Evolutionary conservation across 2,888 invertebrate species (phyloP), one percentile per base, ranked within the genome.

Genomic region (Galeopsomyia nigrocyanea): DNA sequence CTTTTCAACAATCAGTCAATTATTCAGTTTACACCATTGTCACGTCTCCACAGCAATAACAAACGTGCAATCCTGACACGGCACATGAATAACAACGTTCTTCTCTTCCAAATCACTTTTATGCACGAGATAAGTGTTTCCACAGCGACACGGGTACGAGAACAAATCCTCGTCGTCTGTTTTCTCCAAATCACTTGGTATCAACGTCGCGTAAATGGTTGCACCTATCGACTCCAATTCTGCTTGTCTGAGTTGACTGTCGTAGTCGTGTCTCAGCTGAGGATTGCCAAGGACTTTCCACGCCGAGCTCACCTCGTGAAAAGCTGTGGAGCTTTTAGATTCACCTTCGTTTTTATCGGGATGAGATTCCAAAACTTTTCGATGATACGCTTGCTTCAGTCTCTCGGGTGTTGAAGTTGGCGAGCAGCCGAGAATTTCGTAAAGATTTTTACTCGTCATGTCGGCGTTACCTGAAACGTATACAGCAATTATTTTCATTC

Each of bases 61-160:
- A 84, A 94, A 91, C 63, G 94, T 93, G 87, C 94, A 94, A 85
- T 93, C 92, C 82, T 90, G 90, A 87, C 94, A 94, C 58, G 82
- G 82, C 80, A 88, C 77, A 5, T 83, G 80, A 26, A 85, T 58
- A 3, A 69, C 66, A 61, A 76, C 75, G 72, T 84, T 78, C 46
- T 80, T 81, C 66, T 85, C 81, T 31, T 78, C 64, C 64, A 88
- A 75, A 72, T 87, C 84, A 26, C 82, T 79, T 77, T 81, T 82
- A 58, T 88, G 80, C 46, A 92, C 85, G 47, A 86, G 79, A 84
- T 92, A 91, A 63, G 85, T 82, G 50, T 91, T 91, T 78, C 94
- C 93, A 87, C 94, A 94, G 80, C 94, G 89, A 82, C 94, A 94
- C 14, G 86, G 87, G 83, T 91, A 93, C 47, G 87, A 84, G 71